Base-by-base conservation (phyloP, 2,888 invertebrate genomes). In the Nowickia ferox region DNA sequence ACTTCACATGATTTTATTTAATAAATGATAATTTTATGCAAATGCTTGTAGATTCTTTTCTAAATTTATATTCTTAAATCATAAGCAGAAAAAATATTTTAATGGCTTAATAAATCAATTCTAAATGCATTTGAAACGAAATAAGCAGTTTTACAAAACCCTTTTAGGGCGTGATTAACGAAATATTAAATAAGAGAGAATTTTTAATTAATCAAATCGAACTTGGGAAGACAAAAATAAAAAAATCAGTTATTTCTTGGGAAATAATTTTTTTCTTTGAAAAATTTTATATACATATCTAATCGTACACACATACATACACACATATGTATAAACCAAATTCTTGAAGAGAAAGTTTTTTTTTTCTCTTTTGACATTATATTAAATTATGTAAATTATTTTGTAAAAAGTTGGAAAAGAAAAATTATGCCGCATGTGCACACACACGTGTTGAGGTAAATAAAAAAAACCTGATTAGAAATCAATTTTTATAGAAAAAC, bases 311-410 rank as follows among this genome's bases (percentile, higher is more conserved):
- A n/a, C n/a, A n/a, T n/a, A n/a, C n/a, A n/a, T n/a, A n/a, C n/a
- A n/a, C n/a, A 38, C 4, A 9, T 65, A 42, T 42, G 53, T n/a
- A 1, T 30, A 4, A 42, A 78, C 42, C 17, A 19, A 63, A 78
- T 78, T 78, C 69, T 69, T 78, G 6, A 69, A 53, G 63, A 79
- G 79, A 79, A 79, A 79, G 69, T 71, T 79, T 40, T 22, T 2
- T n/a, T 9, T 61, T 74, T 44, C 30, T 38, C 8, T 59, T 40
- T 42, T 59, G 17, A 19, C 30, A 44, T 46, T 2, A 30, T 8
- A 22, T 57, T 48, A 68, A 48, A 59, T 59, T 68, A 69, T 59
- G 57, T 68, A 22, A 68, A 77, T 68, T 42, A 46, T 57, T 15
- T 19, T 11, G 8, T 4, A 42, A 48, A 38, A 63, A 8, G 11